These are phyloP conservation scores for Julus scandinavius DNA, from an alignment of 2,888 invertebrate genomes.

Conservation along the genomic window DNA sequence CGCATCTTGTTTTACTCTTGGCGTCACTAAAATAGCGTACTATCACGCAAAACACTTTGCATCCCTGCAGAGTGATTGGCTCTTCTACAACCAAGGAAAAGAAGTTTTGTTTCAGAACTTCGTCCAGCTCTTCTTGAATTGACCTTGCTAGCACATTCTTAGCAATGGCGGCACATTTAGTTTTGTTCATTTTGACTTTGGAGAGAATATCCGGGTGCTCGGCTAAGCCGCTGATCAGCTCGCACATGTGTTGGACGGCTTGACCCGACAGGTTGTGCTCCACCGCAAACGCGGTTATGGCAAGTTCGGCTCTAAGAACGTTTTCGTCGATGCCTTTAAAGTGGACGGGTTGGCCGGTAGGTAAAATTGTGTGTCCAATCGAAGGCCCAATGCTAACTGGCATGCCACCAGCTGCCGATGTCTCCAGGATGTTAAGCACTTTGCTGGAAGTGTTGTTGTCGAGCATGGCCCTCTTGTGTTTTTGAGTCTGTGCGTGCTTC, in stretches of 20 bases:
- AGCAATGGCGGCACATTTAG: conserved; percentile 43
- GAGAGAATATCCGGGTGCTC: conserved; percentile 35
- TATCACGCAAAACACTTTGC: conserved; percentile 47
- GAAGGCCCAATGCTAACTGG: neutral
- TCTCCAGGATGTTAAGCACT: conserved; percentile 43
- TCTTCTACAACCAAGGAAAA: conserved; percentile 54
- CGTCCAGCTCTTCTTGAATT: conserved; percentile 53
- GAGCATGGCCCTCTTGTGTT: conserved; percentile 54
- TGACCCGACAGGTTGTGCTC: conserved; percentile 50
- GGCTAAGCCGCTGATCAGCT: conserved; percentile 36
- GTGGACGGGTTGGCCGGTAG: neutral
- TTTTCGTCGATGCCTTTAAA: conserved; percentile 52
- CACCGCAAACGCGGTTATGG: conserved; percentile 50
- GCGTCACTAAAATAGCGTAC: conserved; percentile 52
- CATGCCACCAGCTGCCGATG: neutral
- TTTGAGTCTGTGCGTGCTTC: conserved; percentile 56
- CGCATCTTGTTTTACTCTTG: conserved; percentile 18
- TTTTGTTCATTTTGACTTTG: conserved; percentile 33
- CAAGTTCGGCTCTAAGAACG: conserved; percentile 51
- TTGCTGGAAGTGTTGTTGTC: conserved; percentile 34
- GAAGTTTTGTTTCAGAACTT: conserved; percentile 45
- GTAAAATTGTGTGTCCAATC: conserved; percentile 6
- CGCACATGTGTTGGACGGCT: conserved; percentile 53
- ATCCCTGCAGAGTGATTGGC: neutral
- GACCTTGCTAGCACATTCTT: conserved; percentile 49